phyloP scores from a whole-genome alignment of 2,113 vertebrate species.

The Synodontis membranacea region DNA sequence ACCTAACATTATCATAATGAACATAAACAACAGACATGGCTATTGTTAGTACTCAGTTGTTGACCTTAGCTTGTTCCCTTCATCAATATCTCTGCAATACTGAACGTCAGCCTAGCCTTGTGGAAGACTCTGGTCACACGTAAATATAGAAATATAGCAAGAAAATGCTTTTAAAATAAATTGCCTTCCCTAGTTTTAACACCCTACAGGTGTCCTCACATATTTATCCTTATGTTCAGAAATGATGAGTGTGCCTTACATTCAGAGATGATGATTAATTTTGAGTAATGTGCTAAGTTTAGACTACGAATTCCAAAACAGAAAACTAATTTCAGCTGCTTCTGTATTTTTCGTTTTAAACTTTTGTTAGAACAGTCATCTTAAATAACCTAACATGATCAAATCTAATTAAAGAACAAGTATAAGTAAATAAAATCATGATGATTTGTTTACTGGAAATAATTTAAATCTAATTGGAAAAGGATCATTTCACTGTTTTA shows the following conservation, averaged over 20 bases:
- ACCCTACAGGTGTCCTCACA: neutral
- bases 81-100: too few species aligned
- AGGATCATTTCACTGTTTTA: neutral
- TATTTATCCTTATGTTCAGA: conserved; percentile 19
- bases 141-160: too few species aligned
- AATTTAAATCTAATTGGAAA: neutral
- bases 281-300: conserved; percentile 25
- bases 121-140: too few species aligned
- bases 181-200: too few species aligned
- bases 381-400: neutral
- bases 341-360: neutral
- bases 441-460: neutral
- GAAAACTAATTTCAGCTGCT: neutral
- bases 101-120: too few species aligned
- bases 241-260: conserved; percentile 30
- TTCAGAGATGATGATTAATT: conserved; percentile 31
- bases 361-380: neutral
- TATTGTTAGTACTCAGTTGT: too few species aligned
- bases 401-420: neutral
- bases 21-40: too few species aligned
- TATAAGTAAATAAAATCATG: neutral
- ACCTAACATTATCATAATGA: too few species aligned
- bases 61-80: too few species aligned
- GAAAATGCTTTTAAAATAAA: too few species aligned
- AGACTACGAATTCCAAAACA: neutral